Conservation (phyloP, 2,113 vertebrate genomes). For the Parus major region DNA sequence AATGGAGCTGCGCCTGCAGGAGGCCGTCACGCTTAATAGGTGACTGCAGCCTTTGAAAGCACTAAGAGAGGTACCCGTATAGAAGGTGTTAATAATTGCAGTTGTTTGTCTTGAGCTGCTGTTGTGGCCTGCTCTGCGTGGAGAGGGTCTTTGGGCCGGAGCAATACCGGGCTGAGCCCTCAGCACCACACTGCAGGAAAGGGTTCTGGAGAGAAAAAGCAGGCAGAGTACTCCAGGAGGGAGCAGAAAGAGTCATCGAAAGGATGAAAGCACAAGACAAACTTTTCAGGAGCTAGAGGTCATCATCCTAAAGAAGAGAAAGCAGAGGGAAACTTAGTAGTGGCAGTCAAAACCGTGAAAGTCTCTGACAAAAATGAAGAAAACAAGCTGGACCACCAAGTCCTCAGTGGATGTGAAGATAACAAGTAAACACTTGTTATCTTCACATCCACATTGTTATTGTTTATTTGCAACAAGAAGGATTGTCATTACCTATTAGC, state of each 20-base stretch:
- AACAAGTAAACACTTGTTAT: too few relatives aligned
- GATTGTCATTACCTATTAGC: background rate
- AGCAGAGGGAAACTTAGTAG: fast-evolving
- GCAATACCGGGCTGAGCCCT: fast-evolving
- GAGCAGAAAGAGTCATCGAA: background rate
- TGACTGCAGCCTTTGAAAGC: background rate
- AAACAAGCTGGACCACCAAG: background rate
- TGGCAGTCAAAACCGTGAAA: background rate
- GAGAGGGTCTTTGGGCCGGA: fast-evolving
- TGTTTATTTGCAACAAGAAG: background rate
- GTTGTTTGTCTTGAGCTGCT: background rate
- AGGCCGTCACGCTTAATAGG: fast-evolving
- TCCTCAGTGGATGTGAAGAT: background rate
- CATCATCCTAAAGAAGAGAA: background rate
- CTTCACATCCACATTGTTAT: too few relatives aligned
- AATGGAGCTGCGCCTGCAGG: fast-evolving
- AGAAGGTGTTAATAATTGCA: background rate
- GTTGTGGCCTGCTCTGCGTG: background rate
- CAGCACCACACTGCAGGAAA: fast-evolving
- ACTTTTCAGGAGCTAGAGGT: background rate
- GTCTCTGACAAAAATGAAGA: too few relatives aligned
- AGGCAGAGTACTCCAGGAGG: background rate
- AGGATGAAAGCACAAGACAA: background rate
- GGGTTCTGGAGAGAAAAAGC: background rate
- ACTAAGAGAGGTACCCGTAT: fast-evolving